These are phyloP conservation scores for Dunckerocampus dactyliophorus DNA, from an alignment of 2,113 vertebrate species.

Conservation along the genomic window DNA sequence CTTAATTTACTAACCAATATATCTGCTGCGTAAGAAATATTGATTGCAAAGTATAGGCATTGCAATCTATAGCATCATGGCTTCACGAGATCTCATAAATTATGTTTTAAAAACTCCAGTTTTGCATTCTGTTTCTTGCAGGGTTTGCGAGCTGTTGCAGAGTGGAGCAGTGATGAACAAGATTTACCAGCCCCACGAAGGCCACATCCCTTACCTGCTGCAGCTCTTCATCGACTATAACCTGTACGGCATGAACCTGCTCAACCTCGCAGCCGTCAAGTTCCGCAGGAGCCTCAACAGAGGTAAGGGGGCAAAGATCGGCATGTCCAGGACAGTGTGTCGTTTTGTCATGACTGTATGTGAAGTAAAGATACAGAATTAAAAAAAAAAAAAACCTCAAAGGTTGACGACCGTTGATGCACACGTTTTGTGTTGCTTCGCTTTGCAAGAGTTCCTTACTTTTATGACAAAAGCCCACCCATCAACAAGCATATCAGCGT, in stretches of 20 bases:
- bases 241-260: constrained; percentile 96
- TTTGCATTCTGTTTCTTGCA: constrained; percentile 50
- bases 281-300: constrained; percentile 81
- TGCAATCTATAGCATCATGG: no score
- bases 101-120: no score
- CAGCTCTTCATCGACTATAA: constrained; percentile 99
- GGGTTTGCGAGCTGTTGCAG: constrained; percentile 95
- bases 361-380: neutral
- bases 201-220: constrained; percentile 96
- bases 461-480: no score
- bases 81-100: no score
- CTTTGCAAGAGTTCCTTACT: no score
- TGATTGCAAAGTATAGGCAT: no score
- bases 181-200: constrained; percentile 94
- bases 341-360: neutral
- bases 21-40: no score
- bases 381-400: no score
- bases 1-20: no score
- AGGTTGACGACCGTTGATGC: no score
- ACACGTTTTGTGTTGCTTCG: no score
- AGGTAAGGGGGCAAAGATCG: constrained; percentile 70
- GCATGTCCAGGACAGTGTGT: neutral
- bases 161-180: constrained; percentile 98
- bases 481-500: no score
- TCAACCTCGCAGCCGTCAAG: constrained; percentile 90